Conservation (phyloP, 2,888 invertebrate genomes). For the Eristalis tenax region DNA sequence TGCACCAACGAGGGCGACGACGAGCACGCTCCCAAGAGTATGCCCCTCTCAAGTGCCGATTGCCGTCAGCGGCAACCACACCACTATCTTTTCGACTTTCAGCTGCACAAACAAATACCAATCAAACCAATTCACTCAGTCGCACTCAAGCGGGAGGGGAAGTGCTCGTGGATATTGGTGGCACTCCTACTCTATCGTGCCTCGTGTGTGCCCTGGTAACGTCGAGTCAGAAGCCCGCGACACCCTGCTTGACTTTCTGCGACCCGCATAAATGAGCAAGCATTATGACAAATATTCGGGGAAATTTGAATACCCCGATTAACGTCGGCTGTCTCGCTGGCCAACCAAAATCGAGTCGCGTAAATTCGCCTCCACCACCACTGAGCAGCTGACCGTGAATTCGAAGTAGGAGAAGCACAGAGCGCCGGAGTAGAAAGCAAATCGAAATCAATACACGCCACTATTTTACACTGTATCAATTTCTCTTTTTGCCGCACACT, state of each 20-base stretch:
- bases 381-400: background rate
- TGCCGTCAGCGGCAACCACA: background rate
- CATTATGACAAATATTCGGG: conserved; percentile 77
- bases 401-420: conserved; percentile 33
- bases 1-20: background rate
- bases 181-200: conserved; percentile 46
- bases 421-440: conserved; percentile 1
- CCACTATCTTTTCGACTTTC: background rate
- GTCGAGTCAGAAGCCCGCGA: background rate
- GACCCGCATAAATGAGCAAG: conserved; percentile 80
- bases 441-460: background rate
- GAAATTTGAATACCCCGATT: conserved; percentile 70
- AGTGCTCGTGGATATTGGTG: conserved; percentile 14
- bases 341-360: conserved; percentile 40
- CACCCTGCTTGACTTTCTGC: conserved; percentile 72
- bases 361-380: conserved; percentile 45
- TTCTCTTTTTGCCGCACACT: conserved; percentile 22
- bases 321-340: conserved; percentile 6
- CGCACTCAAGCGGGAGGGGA: conserved; percentile 43
- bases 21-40: background rate
- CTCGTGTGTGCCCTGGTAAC: background rate
- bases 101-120: background rate
- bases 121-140: conserved; percentile 45
- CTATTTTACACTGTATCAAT: conserved; percentile 10
- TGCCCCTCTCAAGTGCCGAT: background rate